phyloP scores from a whole-genome alignment of 1,140 invertebrate species.

The Agrypnia vestita region DNA sequence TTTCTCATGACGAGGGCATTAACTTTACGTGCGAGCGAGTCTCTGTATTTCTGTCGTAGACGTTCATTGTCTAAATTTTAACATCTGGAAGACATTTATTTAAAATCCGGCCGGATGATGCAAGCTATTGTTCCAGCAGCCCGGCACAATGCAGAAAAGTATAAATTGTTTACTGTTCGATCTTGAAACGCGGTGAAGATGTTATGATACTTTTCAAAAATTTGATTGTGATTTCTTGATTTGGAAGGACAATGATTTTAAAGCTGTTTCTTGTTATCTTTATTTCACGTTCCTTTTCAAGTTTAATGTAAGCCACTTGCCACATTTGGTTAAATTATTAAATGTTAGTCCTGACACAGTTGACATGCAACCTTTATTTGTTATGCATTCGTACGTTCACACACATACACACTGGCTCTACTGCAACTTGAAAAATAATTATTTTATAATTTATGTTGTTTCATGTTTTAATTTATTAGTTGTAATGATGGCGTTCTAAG shows the following conservation, averaged over 20 bases:
- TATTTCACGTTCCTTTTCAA: slow-evolving; percentile 9
- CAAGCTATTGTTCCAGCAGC: not conserved
- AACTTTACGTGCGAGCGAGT: not conserved
- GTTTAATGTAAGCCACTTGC: slow-evolving; percentile 30
- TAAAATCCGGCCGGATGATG: slow-evolving; percentile 4
- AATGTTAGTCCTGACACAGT: no score
- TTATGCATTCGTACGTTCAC: no score
- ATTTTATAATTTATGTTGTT: no score
- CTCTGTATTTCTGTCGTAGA: slow-evolving; percentile 17
- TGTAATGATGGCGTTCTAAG: no score
- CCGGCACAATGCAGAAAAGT: not conserved
- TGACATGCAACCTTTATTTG: no score
- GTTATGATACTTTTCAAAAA: not conserved
- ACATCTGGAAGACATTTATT: slow-evolving; percentile 44
- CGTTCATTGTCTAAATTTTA: slow-evolving; percentile 35
- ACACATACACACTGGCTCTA: no score
- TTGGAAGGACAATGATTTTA: not conserved
- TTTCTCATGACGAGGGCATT: not conserved
- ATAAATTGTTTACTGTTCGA: not conserved
- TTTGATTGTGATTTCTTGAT: not conserved
- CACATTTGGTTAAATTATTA: slow-evolving; percentile 14
- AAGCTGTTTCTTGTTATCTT: slow-evolving; percentile 30
- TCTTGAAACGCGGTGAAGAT: not conserved
- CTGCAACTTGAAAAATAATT: no score
- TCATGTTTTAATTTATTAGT: no score